Evolutionary conservation across 2,888 invertebrate genomes (phyloP).

Genomic region (Mactromeris polynyma): DNA sequence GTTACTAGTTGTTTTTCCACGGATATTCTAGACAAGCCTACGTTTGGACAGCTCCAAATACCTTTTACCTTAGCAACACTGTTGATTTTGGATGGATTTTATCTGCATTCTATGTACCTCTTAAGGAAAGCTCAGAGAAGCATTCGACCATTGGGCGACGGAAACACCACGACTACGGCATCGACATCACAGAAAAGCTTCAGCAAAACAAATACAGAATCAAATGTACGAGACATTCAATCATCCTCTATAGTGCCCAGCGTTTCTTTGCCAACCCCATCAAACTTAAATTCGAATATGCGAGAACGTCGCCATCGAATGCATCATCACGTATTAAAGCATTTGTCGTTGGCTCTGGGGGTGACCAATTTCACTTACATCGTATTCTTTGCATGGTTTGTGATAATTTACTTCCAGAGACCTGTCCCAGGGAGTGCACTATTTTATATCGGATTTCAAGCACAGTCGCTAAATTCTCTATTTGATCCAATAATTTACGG

Average conservation of each 20-base stretch:
- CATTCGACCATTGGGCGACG: neutral
- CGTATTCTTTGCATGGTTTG: neutral
- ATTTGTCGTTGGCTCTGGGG: neutral
- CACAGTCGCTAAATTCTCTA: neutral
- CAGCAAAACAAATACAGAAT: neutral
- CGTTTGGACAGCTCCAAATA: neutral
- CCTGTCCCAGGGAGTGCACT: too few relatives aligned
- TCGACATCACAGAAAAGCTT: neutral
- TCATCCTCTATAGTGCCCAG: too few relatives aligned
- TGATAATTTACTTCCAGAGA: too few relatives aligned
- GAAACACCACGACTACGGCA: neutral
- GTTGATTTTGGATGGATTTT: neutral
- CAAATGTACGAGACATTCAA: neutral
- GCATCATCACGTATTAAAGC: neutral
- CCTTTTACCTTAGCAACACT: neutral
- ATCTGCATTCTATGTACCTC: neutral
- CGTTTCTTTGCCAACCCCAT: too few relatives aligned
- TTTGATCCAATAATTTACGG: neutral
- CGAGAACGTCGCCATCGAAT: neutral
- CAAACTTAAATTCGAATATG: too few relatives aligned
- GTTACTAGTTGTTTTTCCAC: neutral
- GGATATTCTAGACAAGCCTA: neutral
- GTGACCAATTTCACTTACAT: neutral
- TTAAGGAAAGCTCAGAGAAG: neutral
- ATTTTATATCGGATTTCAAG: neutral